Evolutionary conservation across 2,888 invertebrate genomes (phyloP).

Genomic region (Tyria jacobaeae): DNA sequence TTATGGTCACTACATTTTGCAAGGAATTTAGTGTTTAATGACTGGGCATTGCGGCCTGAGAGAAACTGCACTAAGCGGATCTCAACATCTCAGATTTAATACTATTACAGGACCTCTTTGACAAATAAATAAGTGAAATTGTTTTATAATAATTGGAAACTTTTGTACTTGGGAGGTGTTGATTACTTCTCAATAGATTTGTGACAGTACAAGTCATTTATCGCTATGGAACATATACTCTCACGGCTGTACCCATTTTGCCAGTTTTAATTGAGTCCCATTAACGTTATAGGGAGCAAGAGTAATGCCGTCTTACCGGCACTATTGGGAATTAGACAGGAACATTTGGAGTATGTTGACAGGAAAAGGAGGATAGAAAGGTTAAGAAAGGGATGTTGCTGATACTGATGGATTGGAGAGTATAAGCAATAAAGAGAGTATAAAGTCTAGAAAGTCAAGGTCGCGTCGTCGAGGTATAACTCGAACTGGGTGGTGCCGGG

Average conservation of each 20-base stretch:
- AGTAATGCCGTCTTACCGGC: too few relatives aligned
- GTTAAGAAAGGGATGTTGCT: too few relatives aligned
- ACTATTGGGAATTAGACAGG: too few relatives aligned
- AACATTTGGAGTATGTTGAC: too few relatives aligned
- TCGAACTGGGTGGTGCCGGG: too few relatives aligned
- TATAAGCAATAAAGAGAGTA: too few relatives aligned
- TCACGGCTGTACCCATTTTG: neutral
- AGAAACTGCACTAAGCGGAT: conserved; percentile 68
- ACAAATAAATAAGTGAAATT: conserved; percentile 30
- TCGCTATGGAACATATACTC: neutral
- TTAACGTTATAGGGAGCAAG: too few relatives aligned
- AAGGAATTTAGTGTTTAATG: conserved; percentile 78
- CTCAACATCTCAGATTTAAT: conserved; percentile 49
- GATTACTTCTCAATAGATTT: neutral
- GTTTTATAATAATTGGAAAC: conserved; percentile 13
- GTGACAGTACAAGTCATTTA: neutral
- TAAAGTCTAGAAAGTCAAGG: too few relatives aligned
- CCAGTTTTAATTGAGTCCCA: too few relatives aligned
- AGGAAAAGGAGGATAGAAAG: too few relatives aligned
- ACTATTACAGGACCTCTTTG: conserved; percentile 44
- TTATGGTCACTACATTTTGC: conserved; percentile 51
- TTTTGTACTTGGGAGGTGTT: conserved; percentile 1
- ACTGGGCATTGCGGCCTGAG: conserved; percentile 65
- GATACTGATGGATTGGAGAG: too few relatives aligned
- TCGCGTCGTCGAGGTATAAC: too few relatives aligned